phyloP scores from a whole-genome alignment of 2,888 invertebrate species.

The Lypha dubia region DNA sequence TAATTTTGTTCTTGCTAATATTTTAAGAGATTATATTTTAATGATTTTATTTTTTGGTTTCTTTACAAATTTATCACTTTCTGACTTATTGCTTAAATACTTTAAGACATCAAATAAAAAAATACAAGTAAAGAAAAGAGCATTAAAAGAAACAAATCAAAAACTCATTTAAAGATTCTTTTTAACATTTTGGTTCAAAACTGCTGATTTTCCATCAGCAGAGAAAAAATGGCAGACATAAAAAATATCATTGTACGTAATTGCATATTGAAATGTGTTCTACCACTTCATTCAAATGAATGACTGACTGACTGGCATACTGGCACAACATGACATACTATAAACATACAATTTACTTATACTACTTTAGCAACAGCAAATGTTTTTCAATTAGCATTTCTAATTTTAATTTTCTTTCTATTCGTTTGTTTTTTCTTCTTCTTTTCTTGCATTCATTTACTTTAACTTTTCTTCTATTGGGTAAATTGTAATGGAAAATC shows the following conservation, averaged over 20 bases:
- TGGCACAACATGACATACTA: slow-evolving; percentile 1
- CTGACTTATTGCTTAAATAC: slow-evolving; percentile 56
- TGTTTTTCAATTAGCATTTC: slow-evolving; percentile 77
- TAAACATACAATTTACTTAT: slow-evolving; percentile 30
- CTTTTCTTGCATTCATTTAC: neutral
- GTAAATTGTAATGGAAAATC: slow-evolving; percentile 21
- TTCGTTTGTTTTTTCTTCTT: neutral
- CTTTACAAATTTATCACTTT: slow-evolving; percentile 35
- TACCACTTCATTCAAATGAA: slow-evolving; percentile 27
- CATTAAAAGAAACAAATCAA: slow-evolving; percentile 53
- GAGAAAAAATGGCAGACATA: slow-evolving; percentile 1
- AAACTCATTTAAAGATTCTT: slow-evolving; percentile 57
- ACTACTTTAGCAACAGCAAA: slow-evolving; percentile 58
- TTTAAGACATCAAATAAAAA: slow-evolving; percentile 19
- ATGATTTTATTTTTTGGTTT: slow-evolving; percentile 16
- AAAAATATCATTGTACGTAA: slow-evolving; percentile 41
- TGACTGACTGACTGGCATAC: slow-evolving; percentile 26
- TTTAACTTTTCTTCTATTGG: neutral
- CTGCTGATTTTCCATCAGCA: slow-evolving; percentile 10
- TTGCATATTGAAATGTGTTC: slow-evolving; percentile 60
- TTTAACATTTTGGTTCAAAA: neutral
- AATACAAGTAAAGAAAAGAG: slow-evolving; percentile 3
- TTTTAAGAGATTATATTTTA: slow-evolving; percentile 4
- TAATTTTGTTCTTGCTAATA: neutral
- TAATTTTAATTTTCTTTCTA: slow-evolving; percentile 55